Base-by-base conservation (phyloP, 2,888 invertebrate genomes). In the Pseudolycoriella hygida region DNA sequence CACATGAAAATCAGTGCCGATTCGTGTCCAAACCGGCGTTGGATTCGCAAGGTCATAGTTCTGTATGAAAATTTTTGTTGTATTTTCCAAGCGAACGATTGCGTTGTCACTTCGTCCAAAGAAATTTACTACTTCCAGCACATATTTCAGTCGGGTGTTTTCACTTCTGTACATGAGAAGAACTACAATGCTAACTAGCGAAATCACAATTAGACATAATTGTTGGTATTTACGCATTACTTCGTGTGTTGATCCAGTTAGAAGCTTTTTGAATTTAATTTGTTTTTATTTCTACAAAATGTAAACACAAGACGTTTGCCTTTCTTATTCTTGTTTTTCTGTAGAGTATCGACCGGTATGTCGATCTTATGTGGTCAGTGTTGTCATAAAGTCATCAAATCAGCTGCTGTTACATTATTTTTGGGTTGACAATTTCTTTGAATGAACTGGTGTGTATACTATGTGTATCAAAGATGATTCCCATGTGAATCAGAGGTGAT, bases 221-320 rank as follows among this genome's bases (percentile, higher is more conserved):
- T 85, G 87, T 55, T 85, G 82, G 62, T 87, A 87, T 67, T 87
- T 88, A 61, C 78, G 76, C 88, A 88, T 87, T 8, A 34, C 34
- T 34, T 5, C 25, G 25, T 8, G 25, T 25, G 25, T 25, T 25
- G 25, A 6, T 25, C 25, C 25, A 25, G 8, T 25, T 4, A 8
- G 25, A 25, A 4, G 8, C 4, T 25, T 25, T 25, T 25, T 4
- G 25, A 4, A 8, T 25, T 25, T n/a, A n/a, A n/a, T n/a, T 25
- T 25, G 25, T 25, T 25, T 25, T 25, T 25, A 25, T 25, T 4
- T 4, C 25, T 25, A 25, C 25, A 25, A 25, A 25, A 25, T 25
- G 25, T 25, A 25, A 25, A 25, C 25, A 25, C 25, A 25, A n/a
- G n/a, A n/a, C n/a, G n/a, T n/a, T n/a, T n/a, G n/a, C n/a, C n/a